Evolutionary conservation across 2,888 invertebrate species (phyloP).

Genomic region (Eudasyphora cyanicolor): DNA sequence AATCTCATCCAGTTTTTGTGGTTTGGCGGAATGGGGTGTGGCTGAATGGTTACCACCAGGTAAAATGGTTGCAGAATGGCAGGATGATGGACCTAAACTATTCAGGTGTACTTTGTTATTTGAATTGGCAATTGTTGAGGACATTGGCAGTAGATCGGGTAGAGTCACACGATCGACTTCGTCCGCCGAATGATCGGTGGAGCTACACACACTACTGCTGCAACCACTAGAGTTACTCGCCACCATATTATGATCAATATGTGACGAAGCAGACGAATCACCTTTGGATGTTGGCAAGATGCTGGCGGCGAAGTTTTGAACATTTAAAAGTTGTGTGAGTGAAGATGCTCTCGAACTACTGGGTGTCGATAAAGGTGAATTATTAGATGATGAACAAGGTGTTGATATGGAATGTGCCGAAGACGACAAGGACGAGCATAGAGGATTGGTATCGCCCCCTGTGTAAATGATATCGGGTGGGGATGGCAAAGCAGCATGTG

Average conservation of each 20-base stretch:
- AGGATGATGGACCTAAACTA: background rate
- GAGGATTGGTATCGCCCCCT: slow-evolving; percentile 66
- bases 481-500: slow-evolving; percentile 60
- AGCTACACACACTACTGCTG: slow-evolving; percentile 52
- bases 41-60: background rate
- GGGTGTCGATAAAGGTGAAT: slow-evolving; percentile 74
- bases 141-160: slow-evolving; percentile 72
- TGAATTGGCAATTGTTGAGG: slow-evolving; percentile 51
- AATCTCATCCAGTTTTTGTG: slow-evolving; percentile 57
- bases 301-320: slow-evolving; percentile 71
- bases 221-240: slow-evolving; percentile 61
- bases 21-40: slow-evolving; percentile 3
- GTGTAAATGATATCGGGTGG: slow-evolving; percentile 73
- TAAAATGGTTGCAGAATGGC: background rate
- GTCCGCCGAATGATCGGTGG: slow-evolving; percentile 68
- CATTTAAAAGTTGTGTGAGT: slow-evolving; percentile 73
- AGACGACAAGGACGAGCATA: slow-evolving; percentile 74
- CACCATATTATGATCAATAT: slow-evolving; percentile 35
- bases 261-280: slow-evolving; percentile 52
- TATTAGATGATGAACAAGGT: slow-evolving; percentile 72
- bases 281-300: slow-evolving; percentile 71
- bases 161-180: slow-evolving; percentile 75
- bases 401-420: slow-evolving; percentile 72
- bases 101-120: background rate
- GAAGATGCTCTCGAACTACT: slow-evolving; percentile 74